Evolutionary conservation across 92 coral and sea anemone genomes (phyloP), one percentile per base, ranked within the genome.

Genomic region (Diadumene lineata): DNA sequence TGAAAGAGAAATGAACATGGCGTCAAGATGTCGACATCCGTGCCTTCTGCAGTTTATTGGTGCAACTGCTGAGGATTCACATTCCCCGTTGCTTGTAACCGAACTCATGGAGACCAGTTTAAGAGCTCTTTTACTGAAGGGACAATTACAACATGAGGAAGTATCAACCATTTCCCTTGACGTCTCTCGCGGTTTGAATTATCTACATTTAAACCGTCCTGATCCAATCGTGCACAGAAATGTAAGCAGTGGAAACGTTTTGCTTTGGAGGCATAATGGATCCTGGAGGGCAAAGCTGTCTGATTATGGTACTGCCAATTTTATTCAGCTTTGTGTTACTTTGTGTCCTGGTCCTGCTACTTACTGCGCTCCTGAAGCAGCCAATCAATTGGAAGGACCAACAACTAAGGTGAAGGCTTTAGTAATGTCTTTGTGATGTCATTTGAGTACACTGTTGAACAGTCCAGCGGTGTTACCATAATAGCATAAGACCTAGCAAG

Each of bases 231-330:
- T 92, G 15, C 98, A 92, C 51, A 85, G 98, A 8, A 94, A 92
- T 66, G 78, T 92, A 46, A 92, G 98, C 70, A 89, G 94, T 55
- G 86, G 92, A 0, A 92, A 92, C 66, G 98, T 92, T 77, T 75
- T 89, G 81, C 88, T 92, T 34, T 86, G 92, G 94, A 62, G 58
- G 81, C 90, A 85, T 7, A 83, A 84, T 43, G 72, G 84, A n/a
- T 72, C 60, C 1, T 92, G 93, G 92, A 64, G 89, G 46, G 98
- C 87, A 23, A 92, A 92, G 73, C 70, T 92, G 23, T 92, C 98
- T n/a, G 98, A 92, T 66, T 89, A 89, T 38, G 98, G 98, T 15
- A 85, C 94, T 13, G 98, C 94, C 2, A 89, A 83, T 26, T 81
- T 92, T 63, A 70, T 92, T 81, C 87, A 81, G 26, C 86, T 86